Evolutionary conservation across 1,140 invertebrate species (phyloP).

Genomic region (Sycophaga agraensis): DNA sequence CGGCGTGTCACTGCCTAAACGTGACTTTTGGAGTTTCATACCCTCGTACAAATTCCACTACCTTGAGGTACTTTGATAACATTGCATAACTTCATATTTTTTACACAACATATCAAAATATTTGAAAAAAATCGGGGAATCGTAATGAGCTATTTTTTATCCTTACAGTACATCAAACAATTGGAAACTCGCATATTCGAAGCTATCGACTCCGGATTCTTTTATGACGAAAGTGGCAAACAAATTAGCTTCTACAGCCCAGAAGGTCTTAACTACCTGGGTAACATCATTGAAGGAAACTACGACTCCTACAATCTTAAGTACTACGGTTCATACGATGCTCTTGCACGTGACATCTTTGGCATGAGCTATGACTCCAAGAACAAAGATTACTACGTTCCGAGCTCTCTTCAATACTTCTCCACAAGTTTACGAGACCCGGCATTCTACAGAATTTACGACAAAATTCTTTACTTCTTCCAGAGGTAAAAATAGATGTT

Average conservation of each 20-base stretch:
- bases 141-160: too few relatives aligned
- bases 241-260: conserved; percentile 44
- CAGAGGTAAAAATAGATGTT: conserved; percentile 53
- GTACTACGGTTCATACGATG: conserved; percentile 62
- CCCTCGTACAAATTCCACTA: conserved; percentile 48
- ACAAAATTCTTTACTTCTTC: conserved; percentile 55
- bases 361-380: conserved; percentile 46
- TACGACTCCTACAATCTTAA: conserved; percentile 65
- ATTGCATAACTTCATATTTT: too few relatives aligned
- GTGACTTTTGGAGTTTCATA: conserved; percentile 45
- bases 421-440: conserved; percentile 57
- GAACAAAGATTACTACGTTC: conserved; percentile 46
- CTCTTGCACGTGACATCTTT: conserved; percentile 45
- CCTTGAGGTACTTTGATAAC: conserved; percentile 37
- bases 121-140: too few relatives aligned
- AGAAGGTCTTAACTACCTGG: conserved; percentile 63
- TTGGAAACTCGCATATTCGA: conserved; percentile 52
- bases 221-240: conserved; percentile 52
- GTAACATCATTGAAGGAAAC: conserved; percentile 68
- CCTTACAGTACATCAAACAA: conserved; percentile 40
- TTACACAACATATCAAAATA: neutral
- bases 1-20: conserved; percentile 65
- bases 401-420: conserved; percentile 47
- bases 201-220: conserved; percentile 66
- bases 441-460: conserved; percentile 57